Conservation (phyloP, 2,888 invertebrate species). For the Watsonalla binaria region DNA sequence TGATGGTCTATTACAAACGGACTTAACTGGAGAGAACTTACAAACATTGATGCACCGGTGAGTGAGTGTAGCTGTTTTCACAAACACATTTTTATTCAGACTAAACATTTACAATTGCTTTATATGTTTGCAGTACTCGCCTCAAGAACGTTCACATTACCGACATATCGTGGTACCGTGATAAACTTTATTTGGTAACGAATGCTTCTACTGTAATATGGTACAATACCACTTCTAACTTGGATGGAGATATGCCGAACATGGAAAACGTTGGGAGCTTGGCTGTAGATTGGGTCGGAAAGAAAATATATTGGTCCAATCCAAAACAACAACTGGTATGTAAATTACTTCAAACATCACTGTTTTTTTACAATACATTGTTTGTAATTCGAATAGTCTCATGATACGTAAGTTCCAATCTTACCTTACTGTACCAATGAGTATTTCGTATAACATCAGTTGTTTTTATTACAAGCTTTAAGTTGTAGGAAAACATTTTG, state of each 20-base stretch:
- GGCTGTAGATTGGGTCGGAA: constrained; percentile 94
- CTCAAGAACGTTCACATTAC: constrained; percentile 81
- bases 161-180: constrained; percentile 88
- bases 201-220: constrained; percentile 84
- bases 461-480: constrained; percentile 7
- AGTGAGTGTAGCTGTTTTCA: constrained; percentile 1
- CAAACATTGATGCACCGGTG: constrained; percentile 82
- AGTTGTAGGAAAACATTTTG: too few species aligned
- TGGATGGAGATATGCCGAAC: constrained; percentile 77
- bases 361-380: too few species aligned
- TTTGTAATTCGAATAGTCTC: too few species aligned
- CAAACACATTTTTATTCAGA: not conserved
- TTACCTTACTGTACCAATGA: too few species aligned
- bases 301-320: constrained; percentile 94
- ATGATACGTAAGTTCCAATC: too few species aligned
- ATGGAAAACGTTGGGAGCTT: constrained; percentile 87
- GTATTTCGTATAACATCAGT: constrained; percentile 1
- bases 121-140: constrained; percentile 39
- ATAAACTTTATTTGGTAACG: constrained; percentile 85
- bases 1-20: constrained; percentile 88
- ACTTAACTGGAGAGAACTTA: constrained; percentile 87
- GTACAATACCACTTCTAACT: constrained; percentile 82
- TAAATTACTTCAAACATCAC: constrained; percentile 4
- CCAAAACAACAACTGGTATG: constrained; percentile 89
- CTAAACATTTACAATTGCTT: not conserved